Percentiles rank a stretch among this genome's conserved stretches.
These are phyloP conservation scores for Drosophila rufa DNA, from an alignment of 1,140 invertebrate genomes.

Conservation along the genomic window DNA sequence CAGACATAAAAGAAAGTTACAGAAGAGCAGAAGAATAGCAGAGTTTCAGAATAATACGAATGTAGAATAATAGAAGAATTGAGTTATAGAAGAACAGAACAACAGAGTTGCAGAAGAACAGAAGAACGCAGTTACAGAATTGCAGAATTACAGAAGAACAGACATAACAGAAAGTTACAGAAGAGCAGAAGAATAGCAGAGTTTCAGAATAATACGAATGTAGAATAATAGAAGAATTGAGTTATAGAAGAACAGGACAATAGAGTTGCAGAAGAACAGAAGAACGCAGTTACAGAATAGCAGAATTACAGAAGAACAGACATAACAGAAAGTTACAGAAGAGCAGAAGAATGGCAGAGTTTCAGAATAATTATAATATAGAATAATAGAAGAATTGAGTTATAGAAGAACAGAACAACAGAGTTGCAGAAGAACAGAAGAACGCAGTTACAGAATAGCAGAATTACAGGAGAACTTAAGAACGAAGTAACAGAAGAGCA, in stretches of 20 bases:
- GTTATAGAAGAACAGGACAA: background rate
- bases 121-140: background rate
- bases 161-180: background rate
- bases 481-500: background rate
- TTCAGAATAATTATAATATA: too few relatives aligned
- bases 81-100: too few relatives aligned
- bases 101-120: background rate
- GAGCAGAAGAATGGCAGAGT: too few relatives aligned
- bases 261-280: background rate
- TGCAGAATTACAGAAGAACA: too few relatives aligned
- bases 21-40: background rate
- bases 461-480: background rate
- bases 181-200: background rate
- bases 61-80: background rate
- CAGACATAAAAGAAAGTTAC: too few relatives aligned
- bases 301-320: background rate
- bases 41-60: too few relatives aligned
- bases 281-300: too few relatives aligned
- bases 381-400: background rate
- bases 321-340: too few relatives aligned
- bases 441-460: background rate
- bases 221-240: background rate
- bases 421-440: background rate
- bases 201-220: too few relatives aligned
- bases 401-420: background rate